A percentile compares a stretch with the other conserved stretches of the same genome.
These are phyloP conservation scores for Melanargia galathea DNA, from an alignment of 2,888 invertebrate genomes.

Conservation along the genomic window DNA sequence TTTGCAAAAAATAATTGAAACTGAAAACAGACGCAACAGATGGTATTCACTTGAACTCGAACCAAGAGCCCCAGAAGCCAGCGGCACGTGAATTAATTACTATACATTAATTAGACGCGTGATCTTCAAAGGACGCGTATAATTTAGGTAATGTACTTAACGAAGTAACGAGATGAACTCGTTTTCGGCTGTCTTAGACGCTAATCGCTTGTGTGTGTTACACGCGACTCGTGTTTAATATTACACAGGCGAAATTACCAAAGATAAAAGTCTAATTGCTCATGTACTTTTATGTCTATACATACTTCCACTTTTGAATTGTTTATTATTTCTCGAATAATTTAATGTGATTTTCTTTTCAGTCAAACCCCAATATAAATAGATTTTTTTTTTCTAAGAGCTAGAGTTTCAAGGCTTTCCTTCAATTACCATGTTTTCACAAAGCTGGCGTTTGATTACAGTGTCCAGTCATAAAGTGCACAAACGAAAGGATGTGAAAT, in stretches of 20 bases:
- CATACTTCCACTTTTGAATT: no score
- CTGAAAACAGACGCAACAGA: slow-evolving; percentile 37
- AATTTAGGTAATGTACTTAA: slow-evolving; percentile 43
- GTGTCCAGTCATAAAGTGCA: no score
- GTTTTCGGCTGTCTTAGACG: slow-evolving; percentile 20
- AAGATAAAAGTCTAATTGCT: not conserved
- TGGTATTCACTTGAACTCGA: slow-evolving; percentile 55
- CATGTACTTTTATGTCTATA: no score
- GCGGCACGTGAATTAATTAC: slow-evolving; percentile 57
- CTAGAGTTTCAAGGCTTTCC: no score
- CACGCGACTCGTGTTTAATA: not conserved
- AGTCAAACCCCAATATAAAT: no score
- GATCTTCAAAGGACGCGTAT: slow-evolving; percentile 50
- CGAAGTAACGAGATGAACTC: slow-evolving; percentile 39
- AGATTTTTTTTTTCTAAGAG: no score
- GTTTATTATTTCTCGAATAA: no score
- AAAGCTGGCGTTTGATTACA: no score
- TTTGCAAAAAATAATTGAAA: slow-evolving; percentile 2
- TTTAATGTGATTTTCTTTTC: no score
- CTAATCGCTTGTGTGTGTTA: slow-evolving; percentile 7
- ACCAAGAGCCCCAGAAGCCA: slow-evolving; percentile 50
- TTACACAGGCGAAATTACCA: slow-evolving; percentile 4
- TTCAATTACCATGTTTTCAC: no score
- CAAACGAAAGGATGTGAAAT: no score
- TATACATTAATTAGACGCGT: slow-evolving; percentile 58